phyloP scores from a whole-genome alignment of 2,113 vertebrate genomes.

The Vulpes lagopus region DNA sequence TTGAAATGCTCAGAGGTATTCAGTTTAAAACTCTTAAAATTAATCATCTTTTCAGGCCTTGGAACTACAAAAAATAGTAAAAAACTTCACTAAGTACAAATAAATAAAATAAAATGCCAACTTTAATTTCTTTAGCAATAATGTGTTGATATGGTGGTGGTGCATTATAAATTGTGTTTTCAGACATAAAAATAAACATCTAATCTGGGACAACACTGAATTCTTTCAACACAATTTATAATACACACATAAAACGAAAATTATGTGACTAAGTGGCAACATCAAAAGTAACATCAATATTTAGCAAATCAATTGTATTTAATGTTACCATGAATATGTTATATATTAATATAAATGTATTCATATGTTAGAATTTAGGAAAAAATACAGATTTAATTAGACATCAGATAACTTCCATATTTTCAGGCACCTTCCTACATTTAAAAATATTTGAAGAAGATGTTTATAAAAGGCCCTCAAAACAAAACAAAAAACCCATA shows the following conservation, averaged over 20 bases:
- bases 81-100: slow-evolving; percentile 40
- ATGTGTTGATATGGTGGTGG: not conserved
- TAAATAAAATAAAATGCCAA: not conserved
- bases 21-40: slow-evolving; percentile 49
- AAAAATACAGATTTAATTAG: slow-evolving; percentile 1
- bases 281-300: slow-evolving; percentile 16
- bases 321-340: not conserved
- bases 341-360: not conserved
- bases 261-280: not conserved
- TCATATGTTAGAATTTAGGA: not conserved
- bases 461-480: slow-evolving; percentile 13
- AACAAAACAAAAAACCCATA: not conserved
- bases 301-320: not conserved
- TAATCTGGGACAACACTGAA: slow-evolving; percentile 39
- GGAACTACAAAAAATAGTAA: not conserved
- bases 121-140: slow-evolving; percentile 49
- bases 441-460: slow-evolving; percentile 45
- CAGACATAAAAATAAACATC: not conserved
- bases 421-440: not conserved
- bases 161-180: slow-evolving; percentile 29
- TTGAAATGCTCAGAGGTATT: not conserved
- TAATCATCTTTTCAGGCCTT: not conserved
- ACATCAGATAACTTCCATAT: not conserved
- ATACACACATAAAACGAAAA: slow-evolving; percentile 33
- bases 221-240: slow-evolving; percentile 9